A percentile compares a stretch with the other conserved stretches of the same genome.
phyloP scores from a whole-genome alignment of 2,113 vertebrate species.

The Eulemur macaco region DNA sequence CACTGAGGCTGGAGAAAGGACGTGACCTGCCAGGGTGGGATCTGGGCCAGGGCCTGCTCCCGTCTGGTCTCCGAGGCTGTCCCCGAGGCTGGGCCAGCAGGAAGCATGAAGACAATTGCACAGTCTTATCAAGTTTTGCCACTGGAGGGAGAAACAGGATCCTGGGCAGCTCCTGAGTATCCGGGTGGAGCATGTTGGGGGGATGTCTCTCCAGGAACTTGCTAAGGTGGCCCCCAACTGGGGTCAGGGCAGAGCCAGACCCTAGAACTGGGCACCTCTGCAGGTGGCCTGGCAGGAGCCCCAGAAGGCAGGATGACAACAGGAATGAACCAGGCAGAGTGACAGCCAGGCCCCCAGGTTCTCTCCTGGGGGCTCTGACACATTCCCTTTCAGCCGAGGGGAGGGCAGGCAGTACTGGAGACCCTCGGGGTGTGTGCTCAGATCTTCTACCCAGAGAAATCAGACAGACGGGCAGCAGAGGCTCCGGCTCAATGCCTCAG shows the following conservation, averaged over 20 bases:
- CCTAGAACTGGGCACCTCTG: neutral
- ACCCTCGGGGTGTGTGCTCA: neutral
- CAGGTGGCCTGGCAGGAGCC: neutral
- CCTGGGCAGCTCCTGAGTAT: neutral
- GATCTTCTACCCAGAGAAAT: neutral
- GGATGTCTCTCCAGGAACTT: neutral
- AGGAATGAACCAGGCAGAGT: too few species aligned
- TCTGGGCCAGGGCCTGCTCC: neutral
- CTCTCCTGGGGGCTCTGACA: neutral
- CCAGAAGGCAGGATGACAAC: neutral
- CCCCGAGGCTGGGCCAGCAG: neutral
- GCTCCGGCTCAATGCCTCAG: too few species aligned
- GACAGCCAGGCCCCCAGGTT: neutral
- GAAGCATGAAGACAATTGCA: neutral
- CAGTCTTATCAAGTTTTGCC: neutral
- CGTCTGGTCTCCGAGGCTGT: neutral
- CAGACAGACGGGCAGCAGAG: too few species aligned
- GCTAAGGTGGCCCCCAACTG: neutral
- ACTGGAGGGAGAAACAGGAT: neutral
- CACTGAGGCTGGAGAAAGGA: neutral
- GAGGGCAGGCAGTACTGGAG: neutral
- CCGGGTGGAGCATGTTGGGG: neutral
- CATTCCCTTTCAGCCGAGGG: neutral
- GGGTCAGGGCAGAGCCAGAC: neutral
- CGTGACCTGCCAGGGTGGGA: neutral